Percentiles rank a stretch among this genome's conserved stretches.
Conservation (phyloP, 2,113 vertebrate species). For the Lophura nycthemera region DNA sequence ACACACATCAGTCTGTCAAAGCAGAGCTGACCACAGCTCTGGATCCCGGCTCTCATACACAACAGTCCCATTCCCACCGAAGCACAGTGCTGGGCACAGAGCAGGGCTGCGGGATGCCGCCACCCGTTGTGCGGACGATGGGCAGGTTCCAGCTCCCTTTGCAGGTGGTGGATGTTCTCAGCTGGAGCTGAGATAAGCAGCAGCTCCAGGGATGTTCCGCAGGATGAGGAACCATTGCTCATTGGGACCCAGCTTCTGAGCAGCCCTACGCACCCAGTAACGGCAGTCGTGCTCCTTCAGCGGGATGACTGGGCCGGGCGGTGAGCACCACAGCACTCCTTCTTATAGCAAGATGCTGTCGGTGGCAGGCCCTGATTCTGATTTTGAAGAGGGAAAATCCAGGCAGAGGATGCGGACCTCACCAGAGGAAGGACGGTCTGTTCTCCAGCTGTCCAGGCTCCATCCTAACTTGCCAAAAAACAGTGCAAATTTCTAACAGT, state of each 20-base stretch:
- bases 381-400: not conserved
- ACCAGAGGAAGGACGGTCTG: not conserved
- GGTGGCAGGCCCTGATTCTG: not conserved
- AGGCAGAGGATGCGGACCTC: not conserved
- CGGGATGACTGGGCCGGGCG: accelerated
- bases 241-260: not conserved
- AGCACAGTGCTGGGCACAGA: not conserved
- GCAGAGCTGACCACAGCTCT: not conserved
- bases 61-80: accelerated
- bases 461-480: not conserved
- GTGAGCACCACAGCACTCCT: not conserved
- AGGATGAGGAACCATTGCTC: accelerated
- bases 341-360: not conserved
- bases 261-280: not conserved
- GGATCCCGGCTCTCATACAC: not conserved
- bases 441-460: not conserved
- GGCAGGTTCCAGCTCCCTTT: not conserved
- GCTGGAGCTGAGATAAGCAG: accelerated
- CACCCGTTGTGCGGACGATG: accelerated
- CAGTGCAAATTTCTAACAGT: slow-evolving; percentile 1
- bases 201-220: not conserved
- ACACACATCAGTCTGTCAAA: not conserved
- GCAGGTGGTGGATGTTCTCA: not conserved
- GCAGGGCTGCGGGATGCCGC: not conserved
- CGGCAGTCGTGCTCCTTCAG: not conserved